Conservation (phyloP, 2,113 vertebrate genomes). For the Monarcha castaneiventris region DNA sequence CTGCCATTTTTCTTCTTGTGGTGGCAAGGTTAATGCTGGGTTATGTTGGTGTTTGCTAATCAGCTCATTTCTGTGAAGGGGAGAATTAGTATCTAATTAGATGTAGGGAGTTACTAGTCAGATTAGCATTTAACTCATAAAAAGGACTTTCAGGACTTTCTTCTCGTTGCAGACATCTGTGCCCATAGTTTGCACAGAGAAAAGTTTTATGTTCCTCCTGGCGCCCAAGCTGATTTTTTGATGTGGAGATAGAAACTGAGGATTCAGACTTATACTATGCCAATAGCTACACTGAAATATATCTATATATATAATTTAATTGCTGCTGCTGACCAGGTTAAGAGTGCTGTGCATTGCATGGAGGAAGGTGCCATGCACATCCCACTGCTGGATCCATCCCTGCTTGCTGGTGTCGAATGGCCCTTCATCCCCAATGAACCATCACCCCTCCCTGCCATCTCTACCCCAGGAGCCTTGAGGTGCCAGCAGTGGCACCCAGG, state of each 20-base stretch:
- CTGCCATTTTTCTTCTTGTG: conserved; percentile 50
- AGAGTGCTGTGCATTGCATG: neutral
- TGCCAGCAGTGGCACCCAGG: neutral
- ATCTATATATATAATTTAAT: neutral
- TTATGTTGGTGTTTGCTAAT: conserved; percentile 57
- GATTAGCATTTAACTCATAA: neutral
- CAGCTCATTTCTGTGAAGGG: conserved; percentile 36
- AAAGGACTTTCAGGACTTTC: neutral
- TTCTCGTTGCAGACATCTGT: neutral
- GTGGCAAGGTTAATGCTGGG: conserved; percentile 67
- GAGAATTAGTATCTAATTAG: conserved; percentile 49
- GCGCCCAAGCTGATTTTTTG: neutral
- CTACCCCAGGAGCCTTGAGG: neutral
- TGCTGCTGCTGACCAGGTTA: neutral
- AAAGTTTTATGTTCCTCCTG: neutral
- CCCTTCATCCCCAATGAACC: neutral
- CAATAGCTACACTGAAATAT: neutral
- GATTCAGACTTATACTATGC: neutral
- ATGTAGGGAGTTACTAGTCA: neutral
- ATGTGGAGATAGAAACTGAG: neutral
- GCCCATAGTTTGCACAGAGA: neutral
- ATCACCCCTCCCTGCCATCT: neutral
- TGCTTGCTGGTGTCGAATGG: neutral
- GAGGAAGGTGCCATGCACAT: neutral
- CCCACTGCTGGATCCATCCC: neutral